Evolutionary conservation across 2,888 invertebrate genomes (phyloP), one percentile per base, ranked within the genome.

Genomic region (Atrina japonica): DNA sequence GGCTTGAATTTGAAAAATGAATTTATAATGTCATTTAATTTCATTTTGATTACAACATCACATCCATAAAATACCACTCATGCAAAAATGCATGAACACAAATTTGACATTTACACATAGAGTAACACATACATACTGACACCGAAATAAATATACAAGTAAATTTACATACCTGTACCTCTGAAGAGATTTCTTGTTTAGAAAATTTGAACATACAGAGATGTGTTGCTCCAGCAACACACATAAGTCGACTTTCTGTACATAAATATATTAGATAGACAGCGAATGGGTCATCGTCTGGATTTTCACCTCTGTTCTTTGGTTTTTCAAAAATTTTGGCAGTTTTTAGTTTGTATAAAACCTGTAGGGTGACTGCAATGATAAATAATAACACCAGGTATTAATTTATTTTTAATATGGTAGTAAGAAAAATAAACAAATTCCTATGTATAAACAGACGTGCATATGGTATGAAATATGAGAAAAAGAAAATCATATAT

Each of bases 271-370:
- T 94, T 89, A 96, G 93, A 92, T 97, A 96, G 86, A 98, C 93
- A 73, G 96, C 96, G 90, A 97, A 94, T 49, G 97, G 97, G 88
- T 96, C 95, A 77, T 97, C 97, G 82, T 96, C 90, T 65, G 82
- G 83, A 11, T 79, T 81, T 16, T 88, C 86, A 60, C 82, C 76
- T 18, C 83, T 80, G 64, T 82, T 78, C 81, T 89, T 93, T 77
- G 94, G 94, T 87, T 94, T 94, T 89, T 96, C 96, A 91, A 96
- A 95, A 67, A 95, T 93, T 93, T 98, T 98, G 83, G 96, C 96
- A 89, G 98, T 98, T 93, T 98, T 99, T 88, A 99, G 77, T 93
- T 98, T 98, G 93, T 99, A 99, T 89, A 99, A 93, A 87, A 98
- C 95, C 93, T 98, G 98, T 85, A 99, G 93, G 76, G 96, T 96